phyloP scores from a whole-genome alignment of 2,797 vertebrate species.

The Neosalanx taihuensis region DNA sequence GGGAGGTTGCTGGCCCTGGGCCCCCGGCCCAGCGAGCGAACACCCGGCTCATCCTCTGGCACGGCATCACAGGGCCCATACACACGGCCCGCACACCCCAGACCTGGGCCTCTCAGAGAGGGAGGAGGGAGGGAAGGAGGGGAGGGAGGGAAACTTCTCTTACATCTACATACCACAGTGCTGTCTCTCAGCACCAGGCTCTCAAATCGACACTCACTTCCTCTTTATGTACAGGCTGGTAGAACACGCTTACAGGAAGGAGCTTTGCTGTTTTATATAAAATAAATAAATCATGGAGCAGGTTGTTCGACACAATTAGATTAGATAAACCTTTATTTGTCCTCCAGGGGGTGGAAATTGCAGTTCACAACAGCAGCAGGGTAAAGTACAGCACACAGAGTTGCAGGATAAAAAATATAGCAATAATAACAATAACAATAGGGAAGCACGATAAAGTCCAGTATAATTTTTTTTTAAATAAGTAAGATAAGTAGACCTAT shows the following conservation, averaged over 20 bases:
- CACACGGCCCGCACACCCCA: conserved; percentile 33
- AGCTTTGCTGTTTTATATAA: too few species aligned
- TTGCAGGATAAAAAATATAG: too few species aligned
- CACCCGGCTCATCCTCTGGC: conserved; percentile 70
- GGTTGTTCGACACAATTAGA: background rate
- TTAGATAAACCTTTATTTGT: too few species aligned
- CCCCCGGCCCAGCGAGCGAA: conserved; percentile 37
- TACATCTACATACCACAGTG: background rate
- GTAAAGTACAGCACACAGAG: too few species aligned
- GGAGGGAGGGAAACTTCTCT: background rate
- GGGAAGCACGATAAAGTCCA: too few species aligned
- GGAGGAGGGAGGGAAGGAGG: background rate
- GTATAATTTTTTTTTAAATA: too few species aligned
- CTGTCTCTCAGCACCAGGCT: background rate
- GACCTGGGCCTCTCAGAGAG: conserved; percentile 30
- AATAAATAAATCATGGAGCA: too few species aligned
- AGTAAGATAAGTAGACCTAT: too few species aligned
- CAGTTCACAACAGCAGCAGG: too few species aligned
- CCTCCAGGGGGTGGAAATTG: too few species aligned
- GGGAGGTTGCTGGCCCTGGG: conserved; percentile 49
- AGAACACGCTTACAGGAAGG: background rate
- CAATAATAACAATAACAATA: too few species aligned
- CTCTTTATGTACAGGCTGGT: background rate
- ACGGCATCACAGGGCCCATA: conserved; percentile 61
- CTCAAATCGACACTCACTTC: background rate